Evolutionary conservation across 64 coral and sea anemone genomes (phyloP).

Genomic region (Pocillopora verrucosa): DNA sequence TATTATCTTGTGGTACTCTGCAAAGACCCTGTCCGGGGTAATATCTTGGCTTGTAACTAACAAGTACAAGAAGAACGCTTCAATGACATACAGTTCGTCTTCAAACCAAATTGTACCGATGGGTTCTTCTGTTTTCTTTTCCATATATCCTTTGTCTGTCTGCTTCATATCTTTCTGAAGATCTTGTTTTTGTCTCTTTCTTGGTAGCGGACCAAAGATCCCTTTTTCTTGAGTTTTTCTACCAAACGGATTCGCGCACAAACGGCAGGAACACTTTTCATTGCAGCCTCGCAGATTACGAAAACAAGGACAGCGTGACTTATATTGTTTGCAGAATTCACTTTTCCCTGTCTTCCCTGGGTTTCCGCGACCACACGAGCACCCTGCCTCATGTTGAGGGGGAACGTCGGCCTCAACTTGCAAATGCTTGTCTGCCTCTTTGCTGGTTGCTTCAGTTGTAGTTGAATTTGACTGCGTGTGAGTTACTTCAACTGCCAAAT

Average conservation of each 20-base stretch:
- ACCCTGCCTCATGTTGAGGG: neutral
- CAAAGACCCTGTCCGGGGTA: neutral
- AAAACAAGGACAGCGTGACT: slow-evolving; percentile 1
- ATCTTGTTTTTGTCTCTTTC: slow-evolving; percentile 1
- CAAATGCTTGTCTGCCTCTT: no score
- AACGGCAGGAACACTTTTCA: slow-evolving; percentile 3
- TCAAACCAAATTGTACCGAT: slow-evolving; percentile 28
- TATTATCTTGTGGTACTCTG: slow-evolving; percentile 19
- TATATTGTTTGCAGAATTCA: slow-evolving; percentile 10
- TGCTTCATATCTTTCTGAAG: neutral
- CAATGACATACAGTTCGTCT: slow-evolving; percentile 14
- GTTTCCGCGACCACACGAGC: slow-evolving; percentile 4
- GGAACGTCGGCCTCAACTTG: no score
- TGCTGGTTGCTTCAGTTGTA: no score
- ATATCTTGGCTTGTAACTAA: slow-evolving; percentile 5
- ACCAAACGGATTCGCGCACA: slow-evolving; percentile 3
- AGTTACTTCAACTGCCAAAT: no score
- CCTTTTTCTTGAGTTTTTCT: neutral
- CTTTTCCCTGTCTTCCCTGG: neutral
- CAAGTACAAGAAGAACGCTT: slow-evolving; percentile 13
- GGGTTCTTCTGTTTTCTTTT: slow-evolving; percentile 19
- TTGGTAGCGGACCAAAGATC: neutral
- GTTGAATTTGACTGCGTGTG: no score
- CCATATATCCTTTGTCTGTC: slow-evolving; percentile 22
- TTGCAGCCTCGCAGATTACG: neutral